Evolutionary conservation across 2,888 invertebrate species (phyloP).

Genomic region (Pristionchus exspectatus): DNA sequence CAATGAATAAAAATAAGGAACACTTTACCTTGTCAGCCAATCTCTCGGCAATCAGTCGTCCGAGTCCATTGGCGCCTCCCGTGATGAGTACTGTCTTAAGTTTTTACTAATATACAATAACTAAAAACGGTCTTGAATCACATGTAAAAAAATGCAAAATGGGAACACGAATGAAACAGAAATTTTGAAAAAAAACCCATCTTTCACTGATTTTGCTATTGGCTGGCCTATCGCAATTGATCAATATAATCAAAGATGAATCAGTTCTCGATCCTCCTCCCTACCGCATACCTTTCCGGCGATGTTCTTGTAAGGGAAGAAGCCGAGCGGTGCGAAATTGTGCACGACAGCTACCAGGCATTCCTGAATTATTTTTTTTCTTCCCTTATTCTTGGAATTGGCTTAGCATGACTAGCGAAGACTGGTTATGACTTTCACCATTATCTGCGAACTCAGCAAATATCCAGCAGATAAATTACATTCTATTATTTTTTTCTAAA

Average conservation of each 20-base stretch:
- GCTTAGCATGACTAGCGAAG: background rate
- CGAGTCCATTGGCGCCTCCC: slow-evolving; percentile 40
- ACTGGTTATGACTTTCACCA: too few relatives aligned
- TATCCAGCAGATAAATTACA: too few relatives aligned
- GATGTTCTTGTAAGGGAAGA: background rate
- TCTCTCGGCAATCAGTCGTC: slow-evolving; percentile 16
- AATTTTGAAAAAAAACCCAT: background rate
- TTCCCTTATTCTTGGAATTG: background rate
- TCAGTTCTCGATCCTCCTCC: background rate
- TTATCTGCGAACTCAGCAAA: too few relatives aligned
- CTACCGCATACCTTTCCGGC: slow-evolving; percentile 43
- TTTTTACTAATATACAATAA: too few relatives aligned
- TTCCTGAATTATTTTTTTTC: background rate
- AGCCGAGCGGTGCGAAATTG: slow-evolving; percentile 35
- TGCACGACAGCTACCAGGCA: slow-evolving; percentile 23
- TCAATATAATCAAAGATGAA: background rate
- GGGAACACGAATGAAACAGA: background rate
- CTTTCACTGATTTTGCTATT: background rate
- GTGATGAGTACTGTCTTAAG: slow-evolving; percentile 34
- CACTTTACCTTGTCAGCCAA: slow-evolving; percentile 18
- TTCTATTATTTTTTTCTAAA: background rate
- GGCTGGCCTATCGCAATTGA: too few relatives aligned
- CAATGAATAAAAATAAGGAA: too few relatives aligned
- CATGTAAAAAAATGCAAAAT: too few relatives aligned
- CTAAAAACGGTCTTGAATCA: background rate